phyloP scores from a whole-genome alignment of 2,797 vertebrate genomes.

The Tolypeutes matacus region DNA sequence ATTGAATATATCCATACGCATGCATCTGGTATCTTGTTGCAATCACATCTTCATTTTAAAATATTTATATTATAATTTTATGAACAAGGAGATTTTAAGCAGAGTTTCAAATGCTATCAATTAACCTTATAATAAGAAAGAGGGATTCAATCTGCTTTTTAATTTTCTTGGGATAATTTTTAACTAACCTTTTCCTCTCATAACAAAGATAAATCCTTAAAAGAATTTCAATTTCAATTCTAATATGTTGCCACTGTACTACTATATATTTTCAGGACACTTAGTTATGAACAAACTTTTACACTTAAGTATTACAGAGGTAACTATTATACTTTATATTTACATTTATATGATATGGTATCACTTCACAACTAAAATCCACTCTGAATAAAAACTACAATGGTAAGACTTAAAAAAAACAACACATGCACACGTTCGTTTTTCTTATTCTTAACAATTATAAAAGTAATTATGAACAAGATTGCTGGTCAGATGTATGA shows the following conservation, averaged over 20 bases:
- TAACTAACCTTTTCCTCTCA: slow-evolving; percentile 48
- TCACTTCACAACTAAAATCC: slow-evolving; percentile 48
- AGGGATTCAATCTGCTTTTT: slow-evolving; percentile 28
- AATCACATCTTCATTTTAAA: slow-evolving; percentile 48
- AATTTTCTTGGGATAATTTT: slow-evolving; percentile 66
- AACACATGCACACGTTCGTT: slow-evolving; percentile 17
- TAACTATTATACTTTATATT: slow-evolving; percentile 40
- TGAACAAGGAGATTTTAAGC: slow-evolving; percentile 15
- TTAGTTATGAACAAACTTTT: slow-evolving; percentile 34
- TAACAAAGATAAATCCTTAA: slow-evolving; percentile 51
- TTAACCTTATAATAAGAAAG: slow-evolving; percentile 65
- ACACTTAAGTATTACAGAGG: slow-evolving; percentile 17
- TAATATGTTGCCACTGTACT: not conserved
- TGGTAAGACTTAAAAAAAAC: slow-evolving; percentile 59
- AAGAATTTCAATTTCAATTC: slow-evolving; percentile 65
- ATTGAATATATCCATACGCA: not conserved
- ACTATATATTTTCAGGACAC: slow-evolving; percentile 45
- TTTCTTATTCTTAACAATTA: slow-evolving; percentile 78
- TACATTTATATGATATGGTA: slow-evolving; percentile 40
- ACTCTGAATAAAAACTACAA: slow-evolving; percentile 30
- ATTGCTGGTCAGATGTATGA: slow-evolving; percentile 70
- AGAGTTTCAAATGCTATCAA: slow-evolving; percentile 46
- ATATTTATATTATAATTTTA: slow-evolving; percentile 59
- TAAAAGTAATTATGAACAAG: slow-evolving; percentile 79
- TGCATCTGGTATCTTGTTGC: not conserved